Evolutionary conservation across 2,797 vertebrate species (phyloP), one percentile per base, ranked within the genome.

Genomic region (Neosilurus mollespiculum): DNA sequence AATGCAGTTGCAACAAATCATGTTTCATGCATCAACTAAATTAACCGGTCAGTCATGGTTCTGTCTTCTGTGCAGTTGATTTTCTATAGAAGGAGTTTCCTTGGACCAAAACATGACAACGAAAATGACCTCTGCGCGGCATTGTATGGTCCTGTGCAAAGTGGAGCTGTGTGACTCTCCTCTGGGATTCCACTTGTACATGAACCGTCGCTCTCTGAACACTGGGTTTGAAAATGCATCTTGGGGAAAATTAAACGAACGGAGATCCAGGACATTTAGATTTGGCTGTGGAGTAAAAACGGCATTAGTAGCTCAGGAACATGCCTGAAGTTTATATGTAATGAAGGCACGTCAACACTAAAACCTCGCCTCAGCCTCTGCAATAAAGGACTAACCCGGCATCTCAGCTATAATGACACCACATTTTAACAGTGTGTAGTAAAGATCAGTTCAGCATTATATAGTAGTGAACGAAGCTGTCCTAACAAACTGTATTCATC

Each of bases 311-410:
- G 61, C 69, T 73, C 53, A 84, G 81, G 86, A 81, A 81, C 8
- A 62, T 4, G 18, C 43, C 81, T 72, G 71, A 83, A 56, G 30
- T 22, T 43, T 14, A 43, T 51, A 37, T 22, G 0, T 22, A 24
- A 85, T 64, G 59, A 82, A 66, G 61, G 61, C 69, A 65, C 37
- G 51, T 75, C 61, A 85, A 73, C 75, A 70, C 20, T 16, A 34
- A 59, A 59, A 82, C 81, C 82, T 81, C 65, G 0, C 53, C 34
- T 66, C 80, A 30, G 66, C 66, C 71, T 84, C 70, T 84, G 87
- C 86, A 88, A 87, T 87, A 87, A 88, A 59, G 54, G 76, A 86
- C 87, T 82, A 49, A 79, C 37, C 69, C 58, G 64, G 61, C 76
- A 26, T 65, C 14, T 64, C 30, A 5, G 26, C 53, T 34, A 20